Percentiles rank a stretch among this genome's conserved stretches.
These are phyloP conservation scores for Enteromius unitaeniatus DNA, from an alignment of 2,797 vertebrate species.

Conservation along the genomic window DNA sequence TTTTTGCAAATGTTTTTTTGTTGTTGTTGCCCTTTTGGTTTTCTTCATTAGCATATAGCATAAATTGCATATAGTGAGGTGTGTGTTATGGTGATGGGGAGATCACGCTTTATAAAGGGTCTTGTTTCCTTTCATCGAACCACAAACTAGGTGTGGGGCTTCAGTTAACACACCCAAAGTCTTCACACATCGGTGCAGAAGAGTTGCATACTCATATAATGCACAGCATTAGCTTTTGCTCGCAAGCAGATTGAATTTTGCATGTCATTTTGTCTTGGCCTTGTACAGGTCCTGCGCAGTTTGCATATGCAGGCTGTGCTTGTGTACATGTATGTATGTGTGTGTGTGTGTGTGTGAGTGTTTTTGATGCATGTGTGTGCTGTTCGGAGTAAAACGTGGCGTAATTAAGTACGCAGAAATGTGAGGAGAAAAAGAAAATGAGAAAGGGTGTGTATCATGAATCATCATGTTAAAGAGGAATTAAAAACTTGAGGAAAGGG, in stretches of 20 bases:
- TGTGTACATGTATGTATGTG: constrained; percentile 14
- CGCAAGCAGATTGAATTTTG: constrained; percentile 24
- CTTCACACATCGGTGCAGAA: constrained; percentile 35
- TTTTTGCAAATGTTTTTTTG: neutral
- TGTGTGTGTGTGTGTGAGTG: neutral
- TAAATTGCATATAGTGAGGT: neutral
- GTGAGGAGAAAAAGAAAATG: neutral
- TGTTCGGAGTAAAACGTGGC: neutral
- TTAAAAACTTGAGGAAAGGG: constrained; percentile 3
- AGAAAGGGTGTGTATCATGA: neutral
- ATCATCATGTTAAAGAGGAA: neutral
- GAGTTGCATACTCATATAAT: neutral
- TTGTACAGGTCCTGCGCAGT: neutral
- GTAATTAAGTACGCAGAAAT: constrained; percentile 39
- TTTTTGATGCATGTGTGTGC: neutral
- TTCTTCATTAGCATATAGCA: neutral
- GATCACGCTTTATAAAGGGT: constrained; percentile 10
- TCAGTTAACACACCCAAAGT: constrained; percentile 45
- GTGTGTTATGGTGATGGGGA: neutral
- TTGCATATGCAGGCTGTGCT: constrained; percentile 18
- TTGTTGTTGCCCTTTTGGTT: neutral
- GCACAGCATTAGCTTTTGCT: constrained; percentile 16
- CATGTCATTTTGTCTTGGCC: constrained; percentile 29
- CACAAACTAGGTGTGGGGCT: constrained; percentile 40
- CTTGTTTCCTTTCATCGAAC: constrained; percentile 33